Conservation (phyloP, 2,888 invertebrate species). For the Drosophila pegasa region DNA sequence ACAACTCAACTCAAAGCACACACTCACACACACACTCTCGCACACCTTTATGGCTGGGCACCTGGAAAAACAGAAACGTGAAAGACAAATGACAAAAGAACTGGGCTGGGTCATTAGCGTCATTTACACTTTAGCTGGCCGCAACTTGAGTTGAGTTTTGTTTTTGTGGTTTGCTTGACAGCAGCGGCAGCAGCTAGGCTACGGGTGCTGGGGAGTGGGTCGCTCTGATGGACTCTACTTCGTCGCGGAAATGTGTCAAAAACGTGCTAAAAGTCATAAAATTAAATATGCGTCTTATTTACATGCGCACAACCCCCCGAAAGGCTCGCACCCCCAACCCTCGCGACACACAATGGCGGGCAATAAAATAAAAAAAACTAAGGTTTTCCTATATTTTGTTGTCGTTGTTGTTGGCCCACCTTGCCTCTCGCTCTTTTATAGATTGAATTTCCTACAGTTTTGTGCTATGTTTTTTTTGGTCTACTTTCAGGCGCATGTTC, state of each 20-base stretch:
- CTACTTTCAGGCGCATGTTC: constrained; percentile 95
- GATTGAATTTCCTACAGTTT: constrained; percentile 20
- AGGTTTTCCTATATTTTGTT: constrained; percentile 13
- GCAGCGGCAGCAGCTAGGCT: neutral
- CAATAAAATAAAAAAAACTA: constrained; percentile 59
- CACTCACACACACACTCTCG: constrained; percentile 29
- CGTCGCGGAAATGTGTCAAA: constrained; percentile 78
- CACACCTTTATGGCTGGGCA: constrained; percentile 23
- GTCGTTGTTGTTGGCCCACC: neutral
- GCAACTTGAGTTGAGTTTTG: constrained; percentile 21
- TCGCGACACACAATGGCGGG: constrained; percentile 33
- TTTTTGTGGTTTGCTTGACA: constrained; percentile 5
- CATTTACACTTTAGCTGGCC: constrained; percentile 76
- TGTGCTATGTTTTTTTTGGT: constrained; percentile 13
- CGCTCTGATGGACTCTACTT: constrained; percentile 27
- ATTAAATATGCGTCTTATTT: constrained; percentile 81
- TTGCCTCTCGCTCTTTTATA: constrained; percentile 8
- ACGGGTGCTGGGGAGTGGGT: neutral
- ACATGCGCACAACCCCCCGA: constrained; percentile 54
- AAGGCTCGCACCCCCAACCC: neutral
- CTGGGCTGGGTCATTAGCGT: constrained; percentile 78
- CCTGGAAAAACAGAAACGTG: constrained; percentile 24
- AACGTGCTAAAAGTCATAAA: constrained; percentile 81
- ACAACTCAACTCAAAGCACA: constrained; percentile 60
- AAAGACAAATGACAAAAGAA: constrained; percentile 73